A percentile compares a stretch with the other conserved stretches of the same genome.
These are phyloP conservation scores for Atherinomorus stipes DNA, from an alignment of 2,113 vertebrate species.

Conservation along the genomic window DNA sequence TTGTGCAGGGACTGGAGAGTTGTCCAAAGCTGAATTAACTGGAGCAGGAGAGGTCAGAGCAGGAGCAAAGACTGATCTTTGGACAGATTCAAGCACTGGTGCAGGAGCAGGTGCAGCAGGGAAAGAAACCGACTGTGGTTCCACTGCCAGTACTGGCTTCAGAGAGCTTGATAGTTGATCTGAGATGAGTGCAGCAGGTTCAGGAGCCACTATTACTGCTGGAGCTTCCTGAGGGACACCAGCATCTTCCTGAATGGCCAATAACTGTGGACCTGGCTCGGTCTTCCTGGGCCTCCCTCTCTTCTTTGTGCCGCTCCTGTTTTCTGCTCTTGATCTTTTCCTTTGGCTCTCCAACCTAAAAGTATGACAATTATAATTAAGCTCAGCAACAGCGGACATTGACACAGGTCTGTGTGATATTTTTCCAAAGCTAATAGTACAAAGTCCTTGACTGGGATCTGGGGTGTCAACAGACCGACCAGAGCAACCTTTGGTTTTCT, in stretches of 20 bases:
- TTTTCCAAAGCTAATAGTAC: slow-evolving; percentile 65
- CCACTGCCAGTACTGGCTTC: not conserved
- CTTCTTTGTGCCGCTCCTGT: slow-evolving; percentile 65
- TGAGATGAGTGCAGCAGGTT: slow-evolving; percentile 30
- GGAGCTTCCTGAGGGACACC: slow-evolving; percentile 31
- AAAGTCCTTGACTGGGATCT: slow-evolving; percentile 74
- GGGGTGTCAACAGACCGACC: slow-evolving; percentile 55
- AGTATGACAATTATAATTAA: slow-evolving; percentile 36
- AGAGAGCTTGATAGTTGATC: slow-evolving; percentile 24
- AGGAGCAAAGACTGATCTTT: slow-evolving; percentile 21
- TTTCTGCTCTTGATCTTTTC: slow-evolving; percentile 68
- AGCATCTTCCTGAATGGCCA: slow-evolving; percentile 42
- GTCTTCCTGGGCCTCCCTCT: slow-evolving; percentile 81
- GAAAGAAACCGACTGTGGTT: slow-evolving; percentile 31
- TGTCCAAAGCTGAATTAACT: not conserved
- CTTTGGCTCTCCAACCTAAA: slow-evolving; percentile 76
- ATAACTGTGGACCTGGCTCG: slow-evolving; percentile 13
- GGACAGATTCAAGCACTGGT: slow-evolving; percentile 17
- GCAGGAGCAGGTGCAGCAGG: slow-evolving; percentile 2
- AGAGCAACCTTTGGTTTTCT: slow-evolving; percentile 75
- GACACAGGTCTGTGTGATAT: slow-evolving; percentile 48
- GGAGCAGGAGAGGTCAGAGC: slow-evolving; percentile 5
- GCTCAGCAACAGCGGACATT: slow-evolving; percentile 25
- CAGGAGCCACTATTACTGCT: slow-evolving; percentile 39
- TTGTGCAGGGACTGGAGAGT: slow-evolving; percentile 10